These are phyloP conservation scores for Actenoides hombroni DNA, from an alignment of 2,113 vertebrate genomes.

Conservation along the genomic window DNA sequence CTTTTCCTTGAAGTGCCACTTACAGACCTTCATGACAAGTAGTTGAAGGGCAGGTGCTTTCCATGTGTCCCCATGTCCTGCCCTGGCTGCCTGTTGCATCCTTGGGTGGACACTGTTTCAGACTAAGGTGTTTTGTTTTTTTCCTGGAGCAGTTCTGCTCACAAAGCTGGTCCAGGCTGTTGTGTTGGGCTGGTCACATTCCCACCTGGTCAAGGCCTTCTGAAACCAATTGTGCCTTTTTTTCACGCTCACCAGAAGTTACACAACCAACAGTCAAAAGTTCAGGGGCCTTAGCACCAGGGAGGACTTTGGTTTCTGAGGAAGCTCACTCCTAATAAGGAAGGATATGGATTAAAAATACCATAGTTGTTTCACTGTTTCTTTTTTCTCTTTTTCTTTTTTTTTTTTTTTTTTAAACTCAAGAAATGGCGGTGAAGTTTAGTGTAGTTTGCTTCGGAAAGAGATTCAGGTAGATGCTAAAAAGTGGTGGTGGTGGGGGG, in stretches of 20 bases:
- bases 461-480: neutral
- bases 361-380: neutral
- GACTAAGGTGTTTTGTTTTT: neutral
- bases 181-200: neutral
- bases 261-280: neutral
- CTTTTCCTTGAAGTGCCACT: neutral
- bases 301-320: conserved; percentile 1
- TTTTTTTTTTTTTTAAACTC: neutral
- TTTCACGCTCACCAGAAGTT: neutral
- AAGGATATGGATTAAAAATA: neutral
- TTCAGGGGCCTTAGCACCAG: neutral
- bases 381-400: no score
- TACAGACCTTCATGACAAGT: neutral
- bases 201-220: neutral
- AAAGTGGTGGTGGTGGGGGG: neutral
- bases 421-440: neutral
- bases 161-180: neutral
- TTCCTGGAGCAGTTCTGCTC: neutral
- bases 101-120: neutral
- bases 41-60: neutral
- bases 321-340: neutral
- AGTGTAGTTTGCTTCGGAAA: neutral
- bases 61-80: neutral
- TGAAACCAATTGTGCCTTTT: neutral
- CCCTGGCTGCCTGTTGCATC: rapidly evolving